phyloP scores from a whole-genome alignment of 2,888 invertebrate species.

The Ectemnius continuus region DNA sequence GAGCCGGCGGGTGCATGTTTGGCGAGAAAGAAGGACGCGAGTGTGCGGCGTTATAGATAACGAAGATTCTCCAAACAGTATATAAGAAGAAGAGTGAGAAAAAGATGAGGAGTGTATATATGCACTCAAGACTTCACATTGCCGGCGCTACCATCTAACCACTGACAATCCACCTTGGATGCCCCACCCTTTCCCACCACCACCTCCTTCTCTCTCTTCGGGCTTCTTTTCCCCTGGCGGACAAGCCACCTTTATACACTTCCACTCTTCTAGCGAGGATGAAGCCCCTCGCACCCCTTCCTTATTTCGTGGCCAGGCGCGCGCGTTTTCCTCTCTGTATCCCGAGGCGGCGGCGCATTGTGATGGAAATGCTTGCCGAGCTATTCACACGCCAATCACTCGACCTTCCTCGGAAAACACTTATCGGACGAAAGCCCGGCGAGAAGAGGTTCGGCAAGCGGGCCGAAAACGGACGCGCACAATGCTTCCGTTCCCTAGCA shows the following conservation, averaged over 20 bases:
- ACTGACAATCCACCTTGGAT: too few species aligned
- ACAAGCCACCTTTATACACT: slow-evolving; percentile 12
- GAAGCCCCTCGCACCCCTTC: background rate
- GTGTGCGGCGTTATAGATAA: too few species aligned
- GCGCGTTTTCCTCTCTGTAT: slow-evolving; percentile 29
- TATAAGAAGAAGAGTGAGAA: background rate
- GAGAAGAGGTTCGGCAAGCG: background rate
- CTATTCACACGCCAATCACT: slow-evolving; percentile 67
- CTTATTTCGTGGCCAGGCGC: slow-evolving; percentile 17
- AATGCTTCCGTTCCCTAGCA: too few species aligned
- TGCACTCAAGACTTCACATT: too few species aligned
- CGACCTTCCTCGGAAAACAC: slow-evolving; percentile 45
- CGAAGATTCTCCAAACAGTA: too few species aligned
- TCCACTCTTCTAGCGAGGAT: slow-evolving; percentile 11
- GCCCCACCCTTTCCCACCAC: background rate
- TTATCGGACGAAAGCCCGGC: slow-evolving; percentile 27
- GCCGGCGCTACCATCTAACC: too few species aligned
- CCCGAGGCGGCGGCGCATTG: slow-evolving; percentile 47
- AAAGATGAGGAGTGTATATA: background rate
- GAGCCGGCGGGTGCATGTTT: too few species aligned
- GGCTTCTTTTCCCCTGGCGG: background rate
- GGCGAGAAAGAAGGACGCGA: too few species aligned
- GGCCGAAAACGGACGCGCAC: too few species aligned
- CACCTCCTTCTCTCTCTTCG: background rate
- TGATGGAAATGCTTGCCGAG: slow-evolving; percentile 63